Base-by-base conservation (phyloP, 2,113 vertebrate genomes). In the Lepisosteus osseus region DNA sequence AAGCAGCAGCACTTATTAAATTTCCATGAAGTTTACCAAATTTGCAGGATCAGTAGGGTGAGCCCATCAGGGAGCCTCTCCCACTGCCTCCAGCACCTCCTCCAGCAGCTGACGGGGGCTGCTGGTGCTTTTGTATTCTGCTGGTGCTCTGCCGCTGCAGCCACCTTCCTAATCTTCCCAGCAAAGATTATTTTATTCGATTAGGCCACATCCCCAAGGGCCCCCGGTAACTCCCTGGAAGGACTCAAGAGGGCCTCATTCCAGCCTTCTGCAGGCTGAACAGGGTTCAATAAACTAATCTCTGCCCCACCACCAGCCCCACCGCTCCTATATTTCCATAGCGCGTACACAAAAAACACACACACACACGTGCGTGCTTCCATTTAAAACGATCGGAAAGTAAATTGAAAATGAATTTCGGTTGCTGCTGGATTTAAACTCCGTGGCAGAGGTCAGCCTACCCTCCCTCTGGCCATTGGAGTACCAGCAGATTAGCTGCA, bases 351-450 rank as follows among this genome's bases (percentile, higher is more conserved):
- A 65, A 40, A 56, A 8, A 61, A 72, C 64, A 12, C 54, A 45
- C 4, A 57, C 51, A 65, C 56, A 51, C 55, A 68, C 66, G 14
- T 3, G 40, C 61, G 15, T 40, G 51, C 64, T 78, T 57, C 42
- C 78, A 81, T 88, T 86, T 88, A 84, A 82, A 85, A 87, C 83
- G 88, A 92, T 92, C 91, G 90, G 88, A 93, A 93, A 93, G 89
- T 87, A 93, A 51, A 94, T 92, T 93, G 90, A 91, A 93, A 92
- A 91, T 88, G 88, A 93, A 89, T 90, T 91, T 88, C 88, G 83
- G 82, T 84, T 88, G 90, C 88, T 86, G 88, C 83, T 90, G 88
- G 88, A 86, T 92, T 92, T 91, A 90, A 91, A 93, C 90, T 90
- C 90, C 73, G 84, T 91, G 88, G 90, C 92, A 89, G 91, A 92